A percentile compares a stretch with the other conserved stretches of the same genome.
These are phyloP conservation scores for Thysanoteuthis rhombus DNA, from an alignment of 2,888 invertebrate genomes.

Conservation along the genomic window DNA sequence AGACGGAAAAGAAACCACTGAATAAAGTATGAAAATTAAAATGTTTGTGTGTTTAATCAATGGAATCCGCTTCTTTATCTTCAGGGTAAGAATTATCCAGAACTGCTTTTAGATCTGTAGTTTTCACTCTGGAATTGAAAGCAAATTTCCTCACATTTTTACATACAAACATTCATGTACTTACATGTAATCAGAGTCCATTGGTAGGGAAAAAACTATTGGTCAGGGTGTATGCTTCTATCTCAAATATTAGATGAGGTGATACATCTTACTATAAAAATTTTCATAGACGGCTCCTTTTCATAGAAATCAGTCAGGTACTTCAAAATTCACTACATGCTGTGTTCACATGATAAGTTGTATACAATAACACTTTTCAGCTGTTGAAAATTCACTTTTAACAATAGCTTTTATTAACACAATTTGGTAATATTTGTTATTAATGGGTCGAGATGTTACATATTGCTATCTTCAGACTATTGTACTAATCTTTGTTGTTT, in stretches of 20 bases:
- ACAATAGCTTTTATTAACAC: neutral
- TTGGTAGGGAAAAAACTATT: neutral
- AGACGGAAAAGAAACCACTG: neutral
- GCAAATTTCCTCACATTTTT: neutral
- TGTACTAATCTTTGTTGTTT: neutral
- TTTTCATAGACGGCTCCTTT: neutral
- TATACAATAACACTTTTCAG: neutral
- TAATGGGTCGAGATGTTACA: neutral
- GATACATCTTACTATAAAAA: neutral
- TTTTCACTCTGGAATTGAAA: neutral
- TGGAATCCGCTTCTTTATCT: neutral
- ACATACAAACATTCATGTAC: neutral
- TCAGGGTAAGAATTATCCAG: neutral
- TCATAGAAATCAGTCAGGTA: neutral
- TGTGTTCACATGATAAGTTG: neutral
- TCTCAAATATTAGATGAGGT: neutral
- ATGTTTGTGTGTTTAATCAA: neutral
- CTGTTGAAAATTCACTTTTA: no score
- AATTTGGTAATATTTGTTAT: neutral
- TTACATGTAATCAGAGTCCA: neutral
- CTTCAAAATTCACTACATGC: neutral
- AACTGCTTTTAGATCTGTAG: neutral
- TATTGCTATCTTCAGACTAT: neutral
- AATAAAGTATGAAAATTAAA: neutral
- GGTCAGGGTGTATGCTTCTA: neutral